Percentiles rank a stretch among this genome's conserved stretches.
Evolutionary conservation across 2,888 invertebrate genomes (phyloP).

Genomic region (Lobophora halterata): DNA sequence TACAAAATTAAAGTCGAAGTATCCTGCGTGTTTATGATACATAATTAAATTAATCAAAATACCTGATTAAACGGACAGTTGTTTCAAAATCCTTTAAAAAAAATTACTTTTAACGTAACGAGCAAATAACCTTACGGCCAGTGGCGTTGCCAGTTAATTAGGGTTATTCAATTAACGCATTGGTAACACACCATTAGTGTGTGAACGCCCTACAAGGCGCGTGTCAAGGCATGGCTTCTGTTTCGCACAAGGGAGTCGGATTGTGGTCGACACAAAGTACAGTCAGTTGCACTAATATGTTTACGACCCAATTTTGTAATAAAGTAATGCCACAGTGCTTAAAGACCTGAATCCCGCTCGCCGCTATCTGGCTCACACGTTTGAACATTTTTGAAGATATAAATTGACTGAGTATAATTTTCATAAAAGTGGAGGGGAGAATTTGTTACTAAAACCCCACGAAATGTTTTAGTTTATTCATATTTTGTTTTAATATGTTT

Average conservation of each 20-base stretch:
- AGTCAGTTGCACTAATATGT: too few species aligned
- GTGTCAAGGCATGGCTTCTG: slow-evolving; percentile 34
- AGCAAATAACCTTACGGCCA: slow-evolving; percentile 10
- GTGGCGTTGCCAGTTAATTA: slow-evolving; percentile 20
- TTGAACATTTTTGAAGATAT: too few species aligned
- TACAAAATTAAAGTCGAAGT: slow-evolving; percentile 8
- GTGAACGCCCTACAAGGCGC: slow-evolving; percentile 29
- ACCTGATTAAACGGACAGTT: too few species aligned
- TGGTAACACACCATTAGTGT: slow-evolving; percentile 7
- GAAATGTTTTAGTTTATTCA: too few species aligned
- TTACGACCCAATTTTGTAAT: too few species aligned
- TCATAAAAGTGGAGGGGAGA: too few species aligned
- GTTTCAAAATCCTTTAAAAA: slow-evolving; percentile 12
- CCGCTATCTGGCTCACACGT: too few species aligned
- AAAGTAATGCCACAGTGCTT: too few species aligned
- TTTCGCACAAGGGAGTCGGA: slow-evolving; percentile 23
- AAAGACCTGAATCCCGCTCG: too few species aligned
- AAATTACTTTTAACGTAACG: slow-evolving; percentile 12
- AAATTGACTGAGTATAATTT: too few species aligned
- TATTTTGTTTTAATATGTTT: too few species aligned
- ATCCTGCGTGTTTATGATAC: slow-evolving; percentile 16
- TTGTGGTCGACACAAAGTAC: slow-evolving; percentile 15
- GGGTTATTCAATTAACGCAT: slow-evolving; percentile 31
- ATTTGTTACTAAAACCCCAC: too few species aligned
- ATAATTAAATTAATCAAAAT: slow-evolving; percentile 20